Evolutionary conservation across 2,113 vertebrate genomes (phyloP), one percentile per base, ranked within the genome.

Genomic region (Myotis yumanensis): DNA sequence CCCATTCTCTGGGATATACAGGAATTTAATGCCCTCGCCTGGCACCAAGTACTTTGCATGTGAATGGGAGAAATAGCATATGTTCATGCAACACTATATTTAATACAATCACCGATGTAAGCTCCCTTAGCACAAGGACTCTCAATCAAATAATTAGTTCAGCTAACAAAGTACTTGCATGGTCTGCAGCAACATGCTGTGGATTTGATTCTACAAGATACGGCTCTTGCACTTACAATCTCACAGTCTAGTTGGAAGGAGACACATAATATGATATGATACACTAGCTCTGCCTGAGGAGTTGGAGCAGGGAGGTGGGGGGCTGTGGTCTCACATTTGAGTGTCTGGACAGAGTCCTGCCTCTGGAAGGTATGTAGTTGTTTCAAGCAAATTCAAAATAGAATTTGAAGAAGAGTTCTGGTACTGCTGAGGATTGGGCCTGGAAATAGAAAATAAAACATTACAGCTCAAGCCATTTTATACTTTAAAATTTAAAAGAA

Each of bases 401-500:
- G 37, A n/a, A 32, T 64, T 84, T 25, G 64, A 82, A 86, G 69
- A 73, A 59, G 25, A 62, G 23, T 76, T 79, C 68, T 84, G 40
- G 51, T 87, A 43, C 15, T 37, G 3, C 37, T 43, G 28, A 90
- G n/a, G 15, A 52, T 9, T n/a, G 83, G 57, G 7, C 37, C 28
- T 91, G 64, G 48, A 79, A 51, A 37, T 32, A 72, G 48, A 96
- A 77, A 54, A 37, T 32, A 72, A 88, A 64, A n/a, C 15, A 16
- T 69, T 10, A 57, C 35, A 28, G 46, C 7, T n/a, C 30, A 57
- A 95, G 37, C 3, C 9, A n/a, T 57, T 59, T 95, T 77, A 80
- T 43, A 83, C n/a, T 68, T 90, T 59, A 82, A 40, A 88, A 76
- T 88, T 20, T 82, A 62, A 94, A 95, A 46, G 25, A 85, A 81